phyloP scores from a whole-genome alignment of 2,113 vertebrate genomes.

The Silurus glanis region DNA sequence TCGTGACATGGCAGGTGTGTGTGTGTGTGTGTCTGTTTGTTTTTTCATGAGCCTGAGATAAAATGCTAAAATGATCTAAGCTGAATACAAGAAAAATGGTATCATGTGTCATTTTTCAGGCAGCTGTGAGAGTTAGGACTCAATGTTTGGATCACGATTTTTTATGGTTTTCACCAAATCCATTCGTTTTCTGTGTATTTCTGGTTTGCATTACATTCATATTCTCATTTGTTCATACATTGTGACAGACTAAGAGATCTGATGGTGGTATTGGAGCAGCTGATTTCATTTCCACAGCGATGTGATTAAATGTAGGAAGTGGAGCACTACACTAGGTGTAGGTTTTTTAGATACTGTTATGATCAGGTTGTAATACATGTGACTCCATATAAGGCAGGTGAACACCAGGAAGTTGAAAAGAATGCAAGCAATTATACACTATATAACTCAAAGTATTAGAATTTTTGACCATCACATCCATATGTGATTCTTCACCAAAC shows the following conservation, averaged over 20 bases:
- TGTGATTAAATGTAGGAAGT: neutral
- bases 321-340: neutral
- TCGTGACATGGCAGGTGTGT: constrained; percentile 9
- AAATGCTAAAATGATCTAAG: constrained; percentile 12
- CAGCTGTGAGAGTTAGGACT: constrained; percentile 1
- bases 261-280: neutral
- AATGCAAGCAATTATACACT: neutral
- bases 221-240: neutral
- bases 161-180: neutral
- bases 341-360: neutral
- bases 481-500: neutral
- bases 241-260: neutral
- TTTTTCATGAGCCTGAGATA: neutral
- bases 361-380: neutral
- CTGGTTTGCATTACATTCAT: neutral
- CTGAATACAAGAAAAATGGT: neutral
- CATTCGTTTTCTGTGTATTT: neutral
- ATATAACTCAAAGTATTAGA: neutral
- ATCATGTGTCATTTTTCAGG: constrained; percentile 10
- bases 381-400: neutral
- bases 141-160: neutral
- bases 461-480: neutral
- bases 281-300: neutral
- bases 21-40: constrained; percentile 8
- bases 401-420: neutral